Evolutionary conservation across 2,888 invertebrate genomes (phyloP), one percentile per base, ranked within the genome.

Genomic region (Stenoptilia bipunctidactyla): DNA sequence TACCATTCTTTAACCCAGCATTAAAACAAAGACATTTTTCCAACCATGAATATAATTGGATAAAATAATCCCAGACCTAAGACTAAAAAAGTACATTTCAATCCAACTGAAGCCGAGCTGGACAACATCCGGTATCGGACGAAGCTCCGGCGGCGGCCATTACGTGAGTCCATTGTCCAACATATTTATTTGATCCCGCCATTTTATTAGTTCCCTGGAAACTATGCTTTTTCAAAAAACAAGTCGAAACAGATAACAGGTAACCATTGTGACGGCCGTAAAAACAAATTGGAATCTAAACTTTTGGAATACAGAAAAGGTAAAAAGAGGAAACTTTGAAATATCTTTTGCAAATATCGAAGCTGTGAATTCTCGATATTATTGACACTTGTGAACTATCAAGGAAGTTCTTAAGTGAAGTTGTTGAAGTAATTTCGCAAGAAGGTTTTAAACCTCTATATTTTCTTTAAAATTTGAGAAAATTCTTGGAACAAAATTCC

Each of bases 191-290:
- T 55, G 53, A 48, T 43, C 50, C 48, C 46, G 49, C 41, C 45
- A 50, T 66, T 70, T 67, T 68, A 69, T 72, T 71, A 64, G 61
- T 66, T 68, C 63, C 58, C 56, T 54, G 49, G 47, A 38, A 43
- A 45, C 37, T 37, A 37, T 8, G 8, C 20, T 20, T 20, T 12
- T 30, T 38, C 30, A 38, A 38, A 27, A 38, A 38, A 38, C 15
- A 27, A 38, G 38, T 30, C n/a, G 30, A 30, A 30, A 30, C 30
- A 30, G 10, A 30, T 30, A 30, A 30, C n/a, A 30, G 30, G 12
- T 12, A 30, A 12, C n/a, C 10, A 30, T 30, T 30, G 30, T 30
- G 10, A 30, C 6, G n/a, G n/a, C 10, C 30, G 30, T 30, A 30
- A 4, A 15, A 35, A 35, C 6, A 35, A 35, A 35, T 35, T 13